Evolutionary conservation across 1,140 invertebrate species (phyloP), one percentile per base, ranked within the genome.

Genomic region (Rhagoletis pomonella): DNA sequence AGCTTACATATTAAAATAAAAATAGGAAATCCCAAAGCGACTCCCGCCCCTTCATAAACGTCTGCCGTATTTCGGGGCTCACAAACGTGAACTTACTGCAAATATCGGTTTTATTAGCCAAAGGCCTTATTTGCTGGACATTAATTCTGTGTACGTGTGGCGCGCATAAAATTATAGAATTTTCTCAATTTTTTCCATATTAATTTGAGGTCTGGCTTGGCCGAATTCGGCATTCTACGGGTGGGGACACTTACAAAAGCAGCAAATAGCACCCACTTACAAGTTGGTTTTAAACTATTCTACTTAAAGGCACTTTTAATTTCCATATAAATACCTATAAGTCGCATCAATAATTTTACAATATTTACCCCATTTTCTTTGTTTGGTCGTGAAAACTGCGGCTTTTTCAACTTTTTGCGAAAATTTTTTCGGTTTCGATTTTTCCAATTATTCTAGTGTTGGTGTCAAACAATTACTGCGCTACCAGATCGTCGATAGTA

Each of bases 391-490:
- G 58, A 87, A 87, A 87, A 67, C 44, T 86, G 47, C 73, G 73
- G 73, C 73, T 64, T 64, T 86, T 86, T 55, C 50, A 55, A 44
- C 55, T 77, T 87, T 87, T 87, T 87, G 81, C 87, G 65, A 87
- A 87, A 87, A 85, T 42, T 85, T 67, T 65, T 67, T 84, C 55
- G 77, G 84, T 85, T 85, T 87, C 87, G 87, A 87, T 87, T 87
- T 87, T 87, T 87, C 87, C 86, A 87, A 87, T 73, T 81, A 81
- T 50, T 81, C 47, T 81, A 58, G 67, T 87, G 67, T 87, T 69
- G 67, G 69, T 87, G 86, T 77, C 86, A 87, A 87, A 87, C 67
- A 87, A 77, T n/a, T 73, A 59, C n/a, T 55, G 29, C 67, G 64
- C 4, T 55, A 47, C 60, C 60, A 50, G 44, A 86, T 29, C 12